Base-by-base conservation (phyloP, 2,113 vertebrate genomes). In the Budorcas taxicolor region DNA sequence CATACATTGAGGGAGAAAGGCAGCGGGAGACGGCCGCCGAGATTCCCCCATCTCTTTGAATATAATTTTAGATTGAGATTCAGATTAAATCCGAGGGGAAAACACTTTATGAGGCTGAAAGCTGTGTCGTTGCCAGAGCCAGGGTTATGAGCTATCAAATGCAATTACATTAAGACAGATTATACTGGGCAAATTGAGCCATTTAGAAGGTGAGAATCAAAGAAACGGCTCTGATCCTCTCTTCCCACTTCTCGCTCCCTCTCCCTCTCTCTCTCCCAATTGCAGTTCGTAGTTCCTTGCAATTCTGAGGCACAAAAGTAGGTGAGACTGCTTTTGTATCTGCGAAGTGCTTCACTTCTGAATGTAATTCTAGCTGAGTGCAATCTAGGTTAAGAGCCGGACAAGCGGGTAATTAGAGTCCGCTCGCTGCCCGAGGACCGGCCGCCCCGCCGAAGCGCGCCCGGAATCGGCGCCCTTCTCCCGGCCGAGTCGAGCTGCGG, bases 161-260 rank as follows among this genome's bases (percentile, higher is more conserved):
- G 99, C 99, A 99, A 99, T 99, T 99, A 98, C 99, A 98, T 98
- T 98, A 98, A 99, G 98, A 99, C 98, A 99, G 99, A 99, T 99
- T 99, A 99, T 98, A 98, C 98, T 98, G 98, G 95, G 98, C 98
- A 99, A 99, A 99, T 99, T 98, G 99, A 98, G 98, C 98, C 99
- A 98, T 99, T 99, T 98, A 99, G 99, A 98, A 98, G 99, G 99
- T 98, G 98, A 99, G 98, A 98, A 98, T 98, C 98, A 98, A 99
- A 98, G 99, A 97, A 99, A 98, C 98, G 52, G 98, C 98, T 98
- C 98, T 94, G 98, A 98, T 98, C 97, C 98, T 98, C 97, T 98
- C 93, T 98, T 93, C 71, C 90, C 85, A 91, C 94, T 81, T 93
- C 84, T 92, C 96, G 89, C 97, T 81, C 92, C 12, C 91, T 25